Evolutionary conservation across 1,140 invertebrate species (phyloP), one percentile per base, ranked within the genome.

Genomic region (Heliothis virescens): DNA sequence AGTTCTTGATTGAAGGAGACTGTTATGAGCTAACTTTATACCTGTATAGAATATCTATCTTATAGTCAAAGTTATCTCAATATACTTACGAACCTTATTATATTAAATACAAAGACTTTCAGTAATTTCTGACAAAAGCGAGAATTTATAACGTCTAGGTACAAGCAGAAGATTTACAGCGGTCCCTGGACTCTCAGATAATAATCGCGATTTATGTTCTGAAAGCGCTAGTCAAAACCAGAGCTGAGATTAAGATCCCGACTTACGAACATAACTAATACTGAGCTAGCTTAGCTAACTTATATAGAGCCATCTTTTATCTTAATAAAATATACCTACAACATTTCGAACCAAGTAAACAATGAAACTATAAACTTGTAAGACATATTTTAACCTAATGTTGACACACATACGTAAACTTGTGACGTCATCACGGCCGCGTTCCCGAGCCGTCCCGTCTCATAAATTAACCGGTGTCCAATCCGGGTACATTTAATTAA

Each of bases 401-500:
- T 41, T 41, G 34, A 41, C 34, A 41, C 41, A 48, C 63, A 48
- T 41, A 26, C 5, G 34, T 41, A 5, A 67, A 67, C 48, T 16
- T 16, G 41, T 21, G 63, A 5, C 7, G 63, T 18, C 41, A 41
- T 11, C 13, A 13, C 63, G 12, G 10, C 41, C 7, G 7, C 5
- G 10, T 11, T 15, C 52, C 50, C 16, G n/a, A 12, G 34, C 47
- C 48, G 34, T 41, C 13, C 72, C 21, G 16, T 34, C 18, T 62
- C 74, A 63, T 47, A 55, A 50, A 77, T 62, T 53, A 34, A 55
- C 53, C 11, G 11, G 13, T 52, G 47, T 52, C 74, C 59, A 48
- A 47, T 59, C 41, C 18, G 74, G 41, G 41, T 50, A 34, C 48
- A 52, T 65, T 65, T 65, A 77, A 77, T 77, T 77, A 77, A 77